These are phyloP conservation scores for Manacus vitellinus DNA, from an alignment of 2,113 vertebrate genomes.

Conservation along the genomic window DNA sequence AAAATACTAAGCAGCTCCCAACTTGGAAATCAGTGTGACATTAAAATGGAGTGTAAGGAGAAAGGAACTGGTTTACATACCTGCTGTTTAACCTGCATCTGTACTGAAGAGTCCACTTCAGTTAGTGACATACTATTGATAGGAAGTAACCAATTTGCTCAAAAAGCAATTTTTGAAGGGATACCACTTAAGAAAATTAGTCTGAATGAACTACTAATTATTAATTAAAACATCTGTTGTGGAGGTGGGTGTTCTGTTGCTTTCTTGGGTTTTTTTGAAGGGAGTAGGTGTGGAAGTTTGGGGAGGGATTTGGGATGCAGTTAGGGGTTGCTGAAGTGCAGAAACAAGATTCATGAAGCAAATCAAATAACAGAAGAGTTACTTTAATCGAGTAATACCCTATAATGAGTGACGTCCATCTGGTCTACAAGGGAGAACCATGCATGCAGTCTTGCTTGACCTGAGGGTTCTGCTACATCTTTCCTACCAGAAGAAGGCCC, in stretches of 20 bases:
- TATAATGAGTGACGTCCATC: neutral
- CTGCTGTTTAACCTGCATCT: neutral
- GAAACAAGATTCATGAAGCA: neutral
- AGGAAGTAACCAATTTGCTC: neutral
- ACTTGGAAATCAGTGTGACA: neutral
- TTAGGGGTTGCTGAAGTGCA: neutral
- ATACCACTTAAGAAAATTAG: neutral
- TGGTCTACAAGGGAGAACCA: neutral
- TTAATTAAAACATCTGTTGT: neutral
- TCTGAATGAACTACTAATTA: neutral
- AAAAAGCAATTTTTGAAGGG: neutral
- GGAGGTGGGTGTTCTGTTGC: neutral
- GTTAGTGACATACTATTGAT: neutral
- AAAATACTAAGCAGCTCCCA: neutral
- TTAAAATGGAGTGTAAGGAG: neutral
- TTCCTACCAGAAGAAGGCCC: neutral
- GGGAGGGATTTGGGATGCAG: neutral
- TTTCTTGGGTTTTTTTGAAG: neutral
- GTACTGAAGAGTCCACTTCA: neutral
- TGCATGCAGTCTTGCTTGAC: neutral
- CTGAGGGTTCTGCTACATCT: neutral
- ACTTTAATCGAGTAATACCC: neutral
- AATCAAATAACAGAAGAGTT: neutral
- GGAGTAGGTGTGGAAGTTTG: neutral
- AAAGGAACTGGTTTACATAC: neutral